Conservation (phyloP, 2,888 invertebrate species). For the Platycheirus albimanus region DNA sequence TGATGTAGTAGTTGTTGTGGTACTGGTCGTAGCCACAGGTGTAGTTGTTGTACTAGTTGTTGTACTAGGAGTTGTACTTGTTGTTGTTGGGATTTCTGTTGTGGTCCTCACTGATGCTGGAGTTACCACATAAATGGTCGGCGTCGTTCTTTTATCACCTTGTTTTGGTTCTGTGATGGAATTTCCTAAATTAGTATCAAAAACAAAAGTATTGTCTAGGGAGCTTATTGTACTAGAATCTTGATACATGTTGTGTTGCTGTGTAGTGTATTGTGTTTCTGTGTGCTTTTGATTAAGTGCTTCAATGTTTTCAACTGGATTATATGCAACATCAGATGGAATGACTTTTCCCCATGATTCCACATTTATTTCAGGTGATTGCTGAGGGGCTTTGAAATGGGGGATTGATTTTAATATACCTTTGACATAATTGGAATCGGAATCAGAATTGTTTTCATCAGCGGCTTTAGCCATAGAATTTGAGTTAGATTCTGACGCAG, state of each 20-base stretch:
- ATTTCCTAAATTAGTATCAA: constrained; percentile 70
- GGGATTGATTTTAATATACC: constrained; percentile 22
- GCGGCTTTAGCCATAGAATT: constrained; percentile 1
- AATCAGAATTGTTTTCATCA: not conserved
- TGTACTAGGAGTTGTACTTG: constrained; percentile 66
- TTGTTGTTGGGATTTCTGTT: constrained; percentile 77
- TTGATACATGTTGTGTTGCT: constrained; percentile 63
- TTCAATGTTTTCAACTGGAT: constrained; percentile 33
- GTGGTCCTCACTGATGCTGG: constrained; percentile 36
- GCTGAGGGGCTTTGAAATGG: constrained; percentile 38
- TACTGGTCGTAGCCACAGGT: constrained; percentile 11
- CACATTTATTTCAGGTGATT: constrained; percentile 9
- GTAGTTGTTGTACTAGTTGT: constrained; percentile 36
- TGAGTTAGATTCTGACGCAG: constrained; percentile 31
- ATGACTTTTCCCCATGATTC: constrained; percentile 43
- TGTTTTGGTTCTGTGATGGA: constrained; percentile 69
- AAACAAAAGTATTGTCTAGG: constrained; percentile 59
- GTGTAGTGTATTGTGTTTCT: constrained; percentile 68
- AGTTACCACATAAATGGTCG: constrained; percentile 59
- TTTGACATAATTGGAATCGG: constrained; percentile 18
- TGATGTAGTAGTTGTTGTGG: constrained; percentile 44
- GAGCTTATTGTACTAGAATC: constrained; percentile 68
- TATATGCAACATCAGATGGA: constrained; percentile 45
- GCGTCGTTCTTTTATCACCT: constrained; percentile 57
- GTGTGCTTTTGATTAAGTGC: constrained; percentile 52